Evolutionary conservation across 2,113 vertebrate species (phyloP), one percentile per base, ranked within the genome.

Genomic region (Poecilia latipinna): DNA sequence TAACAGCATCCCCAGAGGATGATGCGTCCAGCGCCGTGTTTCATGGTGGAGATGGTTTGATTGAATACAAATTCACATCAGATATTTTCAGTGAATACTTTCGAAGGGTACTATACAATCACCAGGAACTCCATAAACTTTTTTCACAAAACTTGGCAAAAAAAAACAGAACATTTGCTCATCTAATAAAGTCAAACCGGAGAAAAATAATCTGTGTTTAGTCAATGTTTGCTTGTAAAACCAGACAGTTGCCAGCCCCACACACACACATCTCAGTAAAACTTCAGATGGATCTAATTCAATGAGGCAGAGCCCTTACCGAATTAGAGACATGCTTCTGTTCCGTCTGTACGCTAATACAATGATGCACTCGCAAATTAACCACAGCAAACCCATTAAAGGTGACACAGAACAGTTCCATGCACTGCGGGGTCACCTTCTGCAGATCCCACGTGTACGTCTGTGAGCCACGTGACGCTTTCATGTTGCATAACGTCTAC

Each of bases 391-490:
- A 75, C 70, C n/a, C 68, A 71, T 65, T 12, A 70, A 69, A 74
- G 65, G 65, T 48, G 60, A 82, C 74, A 75, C 13, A 8, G 73
- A 57, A 29, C 72, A 73, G 67, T 74, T 82, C 28, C n/a, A 32
- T 24, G 28, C 69, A 57, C 60, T 51, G 63, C 10, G 17, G 74
- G 73, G 86, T 89, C 74, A 79, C 84, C 74, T 71, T 80, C 74
- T 35, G 65, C 39, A 65, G 17, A 65, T 68, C 29, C 35, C 44
- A 37, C 42, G 26, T 32, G 61, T 19, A 32, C 70, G 33, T 64
- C 35, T 26, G 37, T 57, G 48, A 32, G 48, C 48, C 35, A 31
- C 12, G 12, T 57, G 32, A 76, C 32, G 33, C 65, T 54, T 44
- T 60, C 51, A 61, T 76, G 75, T 84, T 82, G 79, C 61, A 70